Base-by-base conservation (phyloP, 1,140 invertebrate genomes). In the Periplaneta americana region DNA sequence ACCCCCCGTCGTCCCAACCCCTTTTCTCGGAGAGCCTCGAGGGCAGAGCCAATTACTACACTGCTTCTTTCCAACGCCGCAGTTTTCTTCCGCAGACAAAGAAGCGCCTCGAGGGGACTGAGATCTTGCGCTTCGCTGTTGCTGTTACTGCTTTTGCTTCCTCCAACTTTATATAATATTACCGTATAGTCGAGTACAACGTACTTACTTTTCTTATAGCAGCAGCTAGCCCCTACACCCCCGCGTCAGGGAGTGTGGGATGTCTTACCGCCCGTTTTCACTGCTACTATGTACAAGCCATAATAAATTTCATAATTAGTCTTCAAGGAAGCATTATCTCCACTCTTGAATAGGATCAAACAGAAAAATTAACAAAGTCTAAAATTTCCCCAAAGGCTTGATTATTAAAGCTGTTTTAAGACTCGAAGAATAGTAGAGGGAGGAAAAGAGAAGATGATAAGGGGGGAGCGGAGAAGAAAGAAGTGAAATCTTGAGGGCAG, bases 361-460 rank as follows among this genome's bases (percentile, higher is more conserved):
- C 81, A 82, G 81, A 82, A 82, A 82, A 82, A 82, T 82, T 82
- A 82, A 82, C 81, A 82, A 82, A 82, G 81, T 78, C 81, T 78
- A 82, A 82, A 82, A 82, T 82, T 82, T 82, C 81, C 81, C 81
- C 81, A 79, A 82, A 82, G 81, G 81, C 81, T 82, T 82, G 75
- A 82, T 82, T 78, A 79, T 82, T 82, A 82, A 82, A 78, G 81
- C 76, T 76, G 81, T 81, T 57, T 77, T 48, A 75, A 75, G 39
- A 78, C 36, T 76, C 57, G 74, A 31, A 34, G 48, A 81, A 33
- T 33, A 76, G 76, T 34, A 57, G 32, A 34, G 34, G 66, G 75
- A 34, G 39, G 31, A 15, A 48, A 75, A 36, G 22, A 76, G 76
- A 34, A 75, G 57, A 33, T 17, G 37, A 48, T 13, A 9, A 31